A percentile compares a stretch with the other conserved stretches of the same genome.
Evolutionary conservation across 2,113 vertebrate species (phyloP).

Genomic region (Microcebus lehilahytsara): DNA sequence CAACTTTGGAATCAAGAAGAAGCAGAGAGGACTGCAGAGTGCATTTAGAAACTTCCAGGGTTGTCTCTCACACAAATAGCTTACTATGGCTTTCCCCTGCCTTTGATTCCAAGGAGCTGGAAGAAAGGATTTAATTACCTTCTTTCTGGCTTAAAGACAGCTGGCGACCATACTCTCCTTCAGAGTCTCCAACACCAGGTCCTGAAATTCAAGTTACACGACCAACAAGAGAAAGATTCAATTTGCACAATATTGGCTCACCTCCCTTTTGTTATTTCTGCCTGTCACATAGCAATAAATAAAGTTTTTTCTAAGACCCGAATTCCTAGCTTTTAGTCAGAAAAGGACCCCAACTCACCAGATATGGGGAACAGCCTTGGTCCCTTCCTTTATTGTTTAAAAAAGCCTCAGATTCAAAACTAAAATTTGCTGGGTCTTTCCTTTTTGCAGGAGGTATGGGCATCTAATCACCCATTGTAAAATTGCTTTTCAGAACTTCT

Average conservation of each 20-base stretch:
- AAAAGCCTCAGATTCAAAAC: background rate
- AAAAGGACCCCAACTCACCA: slow-evolving; percentile 36
- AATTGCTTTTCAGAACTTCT: background rate
- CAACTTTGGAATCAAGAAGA: background rate
- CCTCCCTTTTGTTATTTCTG: background rate
- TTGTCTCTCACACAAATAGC: background rate
- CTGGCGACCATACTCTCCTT: background rate
- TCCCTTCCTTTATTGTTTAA: background rate
- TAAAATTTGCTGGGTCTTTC: background rate
- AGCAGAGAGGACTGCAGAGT: background rate
- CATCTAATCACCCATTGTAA: background rate
- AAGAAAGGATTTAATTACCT: background rate
- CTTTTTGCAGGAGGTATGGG: background rate
- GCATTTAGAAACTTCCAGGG: background rate
- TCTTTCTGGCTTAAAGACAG: background rate
- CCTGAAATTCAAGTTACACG: background rate
- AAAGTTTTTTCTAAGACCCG: background rate
- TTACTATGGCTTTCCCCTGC: background rate
- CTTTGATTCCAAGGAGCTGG: background rate
- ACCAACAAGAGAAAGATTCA: background rate
- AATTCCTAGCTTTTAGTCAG: too few species aligned
- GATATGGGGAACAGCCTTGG: background rate
- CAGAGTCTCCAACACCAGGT: background rate
- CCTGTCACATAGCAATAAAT: background rate
- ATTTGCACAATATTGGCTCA: too few species aligned